A percentile compares a stretch with the other conserved stretches of the same genome.
These are phyloP conservation scores for Colaptes auratus DNA, from an alignment of 2,113 vertebrate species.

Conservation along the genomic window DNA sequence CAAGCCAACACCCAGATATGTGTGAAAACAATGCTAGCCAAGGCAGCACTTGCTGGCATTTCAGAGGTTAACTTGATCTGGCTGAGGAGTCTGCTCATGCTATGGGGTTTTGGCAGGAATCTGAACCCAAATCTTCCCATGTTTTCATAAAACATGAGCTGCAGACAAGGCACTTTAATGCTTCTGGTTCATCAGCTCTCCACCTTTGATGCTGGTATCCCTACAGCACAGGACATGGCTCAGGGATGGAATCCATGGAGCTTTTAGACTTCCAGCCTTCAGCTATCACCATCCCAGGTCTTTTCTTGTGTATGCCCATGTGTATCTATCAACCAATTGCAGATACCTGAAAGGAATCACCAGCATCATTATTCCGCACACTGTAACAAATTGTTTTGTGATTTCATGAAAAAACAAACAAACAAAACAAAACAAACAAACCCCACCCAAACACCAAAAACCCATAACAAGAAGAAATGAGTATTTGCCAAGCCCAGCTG, in stretches of 20 bases:
- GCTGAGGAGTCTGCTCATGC: not conserved
- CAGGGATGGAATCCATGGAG: not conserved
- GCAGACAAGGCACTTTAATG: not conserved
- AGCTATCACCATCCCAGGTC: not conserved
- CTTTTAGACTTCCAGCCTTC: not conserved
- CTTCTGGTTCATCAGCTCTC: not conserved
- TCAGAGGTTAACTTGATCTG: not conserved
- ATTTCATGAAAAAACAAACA: not conserved
- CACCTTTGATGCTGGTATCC: not conserved
- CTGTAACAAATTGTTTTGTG: not conserved
- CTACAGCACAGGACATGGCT: not conserved
- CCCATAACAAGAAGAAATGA: not conserved
- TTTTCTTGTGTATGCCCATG: not conserved
- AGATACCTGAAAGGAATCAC: not conserved
- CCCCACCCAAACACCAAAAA: not conserved
- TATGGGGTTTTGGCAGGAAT: not conserved
- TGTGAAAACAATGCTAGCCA: not conserved
- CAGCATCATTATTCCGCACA: not conserved
- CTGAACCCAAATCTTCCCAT: not conserved
- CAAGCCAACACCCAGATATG: not conserved
- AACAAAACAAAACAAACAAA: not conserved
- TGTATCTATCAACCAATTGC: not conserved
- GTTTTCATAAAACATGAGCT: not conserved
- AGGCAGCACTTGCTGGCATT: not conserved
- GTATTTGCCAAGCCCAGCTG: constrained; percentile 15